A percentile compares a stretch with the other conserved stretches of the same genome.
Evolutionary conservation across 2,888 invertebrate genomes (phyloP).

Genomic region (Cheilosia grossa): DNA sequence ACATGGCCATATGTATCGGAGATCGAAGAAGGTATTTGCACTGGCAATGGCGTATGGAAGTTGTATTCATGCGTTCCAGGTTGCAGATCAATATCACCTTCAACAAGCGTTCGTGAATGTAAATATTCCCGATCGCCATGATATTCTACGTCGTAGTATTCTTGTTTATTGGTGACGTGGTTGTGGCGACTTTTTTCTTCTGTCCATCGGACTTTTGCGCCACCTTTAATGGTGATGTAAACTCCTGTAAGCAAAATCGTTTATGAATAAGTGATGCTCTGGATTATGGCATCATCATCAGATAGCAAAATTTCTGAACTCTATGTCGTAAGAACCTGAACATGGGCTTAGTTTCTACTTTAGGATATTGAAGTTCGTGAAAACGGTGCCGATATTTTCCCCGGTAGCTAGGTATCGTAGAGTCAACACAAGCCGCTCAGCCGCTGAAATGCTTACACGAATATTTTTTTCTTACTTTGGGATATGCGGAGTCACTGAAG

Average conservation of each 20-base stretch:
- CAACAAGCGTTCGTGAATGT: conserved; percentile 60
- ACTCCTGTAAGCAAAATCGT: conserved; percentile 65
- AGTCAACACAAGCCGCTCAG: too few species aligned
- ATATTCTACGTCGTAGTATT: conserved; percentile 63
- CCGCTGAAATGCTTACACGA: too few species aligned
- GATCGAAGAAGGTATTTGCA: conserved; percentile 76
- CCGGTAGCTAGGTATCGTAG: too few species aligned
- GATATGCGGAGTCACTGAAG: too few species aligned
- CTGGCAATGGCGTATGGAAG: conserved; percentile 76
- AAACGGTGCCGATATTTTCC: too few species aligned
- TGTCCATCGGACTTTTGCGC: conserved; percentile 76
- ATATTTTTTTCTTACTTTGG: too few species aligned
- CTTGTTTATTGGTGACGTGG: conserved; percentile 44
- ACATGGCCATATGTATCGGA: conserved; percentile 54
- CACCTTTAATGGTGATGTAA: conserved; percentile 76
- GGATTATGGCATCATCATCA: too few species aligned
- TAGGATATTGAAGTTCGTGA: too few species aligned
- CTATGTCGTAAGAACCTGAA: too few species aligned
- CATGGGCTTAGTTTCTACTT: too few species aligned
- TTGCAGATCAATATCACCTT: conserved; percentile 62
- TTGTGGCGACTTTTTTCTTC: conserved; percentile 68
- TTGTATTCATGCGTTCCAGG: conserved; percentile 76
- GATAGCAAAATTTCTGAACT: too few species aligned
- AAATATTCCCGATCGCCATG: conserved; percentile 73
- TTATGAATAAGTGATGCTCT: not conserved